phyloP scores from a whole-genome alignment of 2,113 vertebrate species.

The Hippocampus barbouri region DNA sequence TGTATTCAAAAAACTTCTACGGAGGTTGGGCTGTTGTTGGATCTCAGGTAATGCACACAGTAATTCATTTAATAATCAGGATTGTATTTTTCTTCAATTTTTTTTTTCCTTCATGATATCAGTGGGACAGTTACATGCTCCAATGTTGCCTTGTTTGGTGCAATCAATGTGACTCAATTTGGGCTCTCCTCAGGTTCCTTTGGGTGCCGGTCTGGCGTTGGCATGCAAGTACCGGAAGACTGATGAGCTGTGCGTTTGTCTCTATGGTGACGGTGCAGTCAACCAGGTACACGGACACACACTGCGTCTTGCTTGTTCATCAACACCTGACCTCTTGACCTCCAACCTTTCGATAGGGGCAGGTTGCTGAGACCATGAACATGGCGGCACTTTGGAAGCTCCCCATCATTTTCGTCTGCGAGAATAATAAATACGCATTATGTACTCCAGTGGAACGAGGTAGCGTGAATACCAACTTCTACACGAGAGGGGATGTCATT shows the following conservation, averaged over 20 bases:
- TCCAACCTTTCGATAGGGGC: slow-evolving; percentile 73
- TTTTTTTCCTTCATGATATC: no score
- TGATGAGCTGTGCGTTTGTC: slow-evolving; percentile 79
- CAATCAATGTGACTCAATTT: not conserved
- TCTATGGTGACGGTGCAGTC: slow-evolving; percentile 93
- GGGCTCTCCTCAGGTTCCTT: slow-evolving; percentile 78
- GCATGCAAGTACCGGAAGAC: slow-evolving; percentile 85
- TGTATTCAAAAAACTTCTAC: slow-evolving; percentile 92
- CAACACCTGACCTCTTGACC: not conserved
- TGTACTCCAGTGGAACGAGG: slow-evolving; percentile 83
- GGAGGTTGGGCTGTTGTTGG: slow-evolving; percentile 95
- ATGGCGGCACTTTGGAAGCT: slow-evolving; percentile 94
- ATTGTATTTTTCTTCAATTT: no score
- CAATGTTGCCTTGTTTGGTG: not conserved
- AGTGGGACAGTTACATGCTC: no score
- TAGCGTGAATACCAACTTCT: slow-evolving; percentile 89
- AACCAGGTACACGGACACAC: slow-evolving; percentile 78
- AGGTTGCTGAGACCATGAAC: slow-evolving; percentile 90
- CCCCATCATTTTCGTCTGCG: slow-evolving; percentile 89
- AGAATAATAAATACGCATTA: slow-evolving; percentile 93
- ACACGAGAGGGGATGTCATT: slow-evolving; percentile 84
- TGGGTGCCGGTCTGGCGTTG: slow-evolving; percentile 90
- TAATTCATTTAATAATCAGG: no score
- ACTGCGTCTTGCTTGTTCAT: not conserved
- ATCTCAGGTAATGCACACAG: slow-evolving; percentile 80